Percentiles rank a stretch among this genome's conserved stretches.
These are phyloP conservation scores for Caenorhabditis remanei DNA, from an alignment of 1,140 invertebrate species.

Conservation along the genomic window DNA sequence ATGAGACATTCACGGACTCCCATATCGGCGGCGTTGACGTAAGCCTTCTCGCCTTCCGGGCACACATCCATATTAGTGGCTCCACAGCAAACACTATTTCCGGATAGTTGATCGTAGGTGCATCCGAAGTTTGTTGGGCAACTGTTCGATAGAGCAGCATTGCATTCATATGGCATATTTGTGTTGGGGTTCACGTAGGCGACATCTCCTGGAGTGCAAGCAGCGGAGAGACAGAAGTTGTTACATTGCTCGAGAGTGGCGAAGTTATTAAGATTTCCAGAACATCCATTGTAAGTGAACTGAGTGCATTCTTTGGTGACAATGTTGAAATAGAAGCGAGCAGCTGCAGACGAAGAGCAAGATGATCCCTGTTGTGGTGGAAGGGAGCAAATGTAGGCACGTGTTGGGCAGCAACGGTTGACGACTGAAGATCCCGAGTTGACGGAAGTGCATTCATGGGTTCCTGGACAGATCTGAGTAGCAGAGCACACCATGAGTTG, in stretches of 20 bases:
- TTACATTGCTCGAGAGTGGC: constrained; percentile 76
- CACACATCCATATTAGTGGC: constrained; percentile 77
- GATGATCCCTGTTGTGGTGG: constrained; percentile 75
- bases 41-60: constrained; percentile 77
- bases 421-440: constrained; percentile 73
- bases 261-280: constrained; percentile 75
- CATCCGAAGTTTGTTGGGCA: constrained; percentile 75
- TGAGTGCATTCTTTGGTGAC: constrained; percentile 78
- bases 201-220: constrained; percentile 76
- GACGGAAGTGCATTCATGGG: constrained; percentile 76
- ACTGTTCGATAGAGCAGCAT: constrained; percentile 75
- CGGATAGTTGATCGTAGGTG: constrained; percentile 75
- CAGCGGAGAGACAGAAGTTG: constrained; percentile 77
- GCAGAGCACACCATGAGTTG: constrained; percentile 77
- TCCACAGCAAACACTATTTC: constrained; percentile 76
- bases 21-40: constrained; percentile 77
- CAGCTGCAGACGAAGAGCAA: constrained; percentile 74
- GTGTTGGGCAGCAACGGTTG: constrained; percentile 76
- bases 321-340: constrained; percentile 76
- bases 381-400: constrained; percentile 76
- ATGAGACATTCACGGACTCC: constrained; percentile 75
- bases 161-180: constrained; percentile 76
- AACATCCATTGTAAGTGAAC: constrained; percentile 78
- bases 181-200: constrained; percentile 78
- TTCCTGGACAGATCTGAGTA: constrained; percentile 71